These are phyloP conservation scores for Thymelicus sylvestris DNA, from an alignment of 2,888 invertebrate genomes.

Conservation along the genomic window DNA sequence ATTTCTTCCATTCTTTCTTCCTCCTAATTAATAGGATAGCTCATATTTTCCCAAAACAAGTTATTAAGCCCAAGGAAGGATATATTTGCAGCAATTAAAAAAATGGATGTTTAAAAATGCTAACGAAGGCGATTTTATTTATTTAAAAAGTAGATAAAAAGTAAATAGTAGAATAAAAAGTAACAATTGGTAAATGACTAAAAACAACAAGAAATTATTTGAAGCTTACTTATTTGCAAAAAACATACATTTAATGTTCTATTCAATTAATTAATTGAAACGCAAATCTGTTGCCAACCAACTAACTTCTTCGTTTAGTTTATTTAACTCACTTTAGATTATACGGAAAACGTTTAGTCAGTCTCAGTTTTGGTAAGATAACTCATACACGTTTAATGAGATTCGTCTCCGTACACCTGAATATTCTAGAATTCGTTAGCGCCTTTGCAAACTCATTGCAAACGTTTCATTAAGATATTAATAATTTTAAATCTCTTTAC, in stretches of 20 bases:
- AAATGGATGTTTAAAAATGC: too few species aligned
- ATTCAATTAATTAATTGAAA: too few species aligned
- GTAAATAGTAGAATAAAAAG: too few species aligned
- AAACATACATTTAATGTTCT: too few species aligned
- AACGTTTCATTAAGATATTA: constrained; percentile 15
- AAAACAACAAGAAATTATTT: too few species aligned
- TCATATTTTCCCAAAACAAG: constrained; percentile 21
- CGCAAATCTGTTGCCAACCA: too few species aligned
- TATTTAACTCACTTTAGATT: background rate
- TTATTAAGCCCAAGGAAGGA: constrained; percentile 12
- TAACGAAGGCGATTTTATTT: too few species aligned
- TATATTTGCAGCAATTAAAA: too few species aligned
- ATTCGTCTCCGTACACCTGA: constrained; percentile 16
- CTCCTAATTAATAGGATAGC: constrained; percentile 27
- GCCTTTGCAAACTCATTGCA: constrained; percentile 11
- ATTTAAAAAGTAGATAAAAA: too few species aligned
- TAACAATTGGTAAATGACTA: too few species aligned
- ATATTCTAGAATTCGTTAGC: constrained; percentile 29
- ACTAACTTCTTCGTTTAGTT: too few species aligned
- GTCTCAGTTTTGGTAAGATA: constrained; percentile 8
- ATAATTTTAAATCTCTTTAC: constrained; percentile 5
- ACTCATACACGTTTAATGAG: constrained; percentile 27
- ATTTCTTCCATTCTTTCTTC: constrained; percentile 16
- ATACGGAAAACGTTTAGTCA: constrained; percentile 13
- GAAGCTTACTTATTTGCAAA: too few species aligned